These are phyloP conservation scores for Drosophila affinis DNA, from an alignment of 2,888 invertebrate species.

Conservation along the genomic window DNA sequence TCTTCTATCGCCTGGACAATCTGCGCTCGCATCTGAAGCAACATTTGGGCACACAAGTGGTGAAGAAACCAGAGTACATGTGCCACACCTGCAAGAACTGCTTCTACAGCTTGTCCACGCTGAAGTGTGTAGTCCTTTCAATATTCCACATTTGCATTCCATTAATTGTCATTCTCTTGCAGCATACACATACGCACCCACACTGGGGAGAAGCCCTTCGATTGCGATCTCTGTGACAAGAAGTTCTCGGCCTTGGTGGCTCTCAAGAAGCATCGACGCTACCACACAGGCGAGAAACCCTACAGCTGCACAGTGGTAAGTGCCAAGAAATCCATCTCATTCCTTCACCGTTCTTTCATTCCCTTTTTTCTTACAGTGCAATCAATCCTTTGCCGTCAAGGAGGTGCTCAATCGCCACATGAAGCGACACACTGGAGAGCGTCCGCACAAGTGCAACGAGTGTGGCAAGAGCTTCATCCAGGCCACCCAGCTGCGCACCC, in stretches of 20 bases:
- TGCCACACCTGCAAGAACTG: slow-evolving; percentile 88
- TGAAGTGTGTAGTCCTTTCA: slow-evolving; percentile 81
- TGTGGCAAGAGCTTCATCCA: slow-evolving; percentile 94
- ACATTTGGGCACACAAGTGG: slow-evolving; percentile 86
- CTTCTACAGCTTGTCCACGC: slow-evolving; percentile 86
- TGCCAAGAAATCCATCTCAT: neutral
- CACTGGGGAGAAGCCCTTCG: slow-evolving; percentile 87
- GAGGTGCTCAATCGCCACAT: slow-evolving; percentile 92
- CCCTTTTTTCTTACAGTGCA: slow-evolving; percentile 86
- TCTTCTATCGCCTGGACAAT: slow-evolving; percentile 87
- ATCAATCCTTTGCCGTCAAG: slow-evolving; percentile 90
- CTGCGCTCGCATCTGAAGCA: slow-evolving; percentile 88
- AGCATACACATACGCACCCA: slow-evolving; percentile 88
- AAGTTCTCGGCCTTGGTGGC: slow-evolving; percentile 90
- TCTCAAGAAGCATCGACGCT: slow-evolving; percentile 89
- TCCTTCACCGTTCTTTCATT: neutral
- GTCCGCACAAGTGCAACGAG: slow-evolving; percentile 82
- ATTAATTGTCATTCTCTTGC: slow-evolving; percentile 3
- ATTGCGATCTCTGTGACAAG: slow-evolving; percentile 89
- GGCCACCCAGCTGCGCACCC: slow-evolving; percentile 90
- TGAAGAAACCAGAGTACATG: slow-evolving; percentile 85
- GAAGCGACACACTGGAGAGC: slow-evolving; percentile 86
- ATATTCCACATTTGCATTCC: fast-evolving
- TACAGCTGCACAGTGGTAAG: slow-evolving; percentile 87
- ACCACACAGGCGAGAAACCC: slow-evolving; percentile 87